A percentile compares a stretch with the other conserved stretches of the same genome.
These are phyloP conservation scores for Anarhynchus alexandrinus DNA, from an alignment of 2,113 vertebrate species.

Conservation along the genomic window DNA sequence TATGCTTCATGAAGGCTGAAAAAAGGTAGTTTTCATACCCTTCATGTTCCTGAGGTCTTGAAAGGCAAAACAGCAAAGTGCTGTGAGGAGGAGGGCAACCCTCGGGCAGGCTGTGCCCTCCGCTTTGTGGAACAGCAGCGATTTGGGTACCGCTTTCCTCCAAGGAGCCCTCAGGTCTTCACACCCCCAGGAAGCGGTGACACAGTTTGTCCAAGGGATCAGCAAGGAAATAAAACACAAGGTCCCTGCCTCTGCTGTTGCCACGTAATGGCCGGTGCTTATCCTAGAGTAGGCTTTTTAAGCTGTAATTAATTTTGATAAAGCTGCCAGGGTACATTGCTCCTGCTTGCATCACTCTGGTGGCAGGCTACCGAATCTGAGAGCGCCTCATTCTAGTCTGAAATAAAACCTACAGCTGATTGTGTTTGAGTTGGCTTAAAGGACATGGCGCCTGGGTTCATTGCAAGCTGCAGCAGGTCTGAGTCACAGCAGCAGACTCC, in stretches of 20 bases:
- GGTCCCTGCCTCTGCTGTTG: neutral
- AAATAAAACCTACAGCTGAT: neutral
- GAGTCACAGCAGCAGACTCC: neutral
- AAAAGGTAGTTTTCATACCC: neutral
- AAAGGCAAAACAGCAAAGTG: neutral
- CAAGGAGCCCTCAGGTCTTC: neutral
- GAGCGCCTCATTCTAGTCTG: neutral
- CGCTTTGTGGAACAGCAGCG: neutral
- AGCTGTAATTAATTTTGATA: neutral
- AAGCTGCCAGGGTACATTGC: neutral
- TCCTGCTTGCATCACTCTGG: neutral
- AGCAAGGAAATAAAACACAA: neutral
- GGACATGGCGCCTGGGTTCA: rapidly evolving
- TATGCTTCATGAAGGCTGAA: neutral
- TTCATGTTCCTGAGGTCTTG: neutral
- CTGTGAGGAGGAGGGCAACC: neutral
- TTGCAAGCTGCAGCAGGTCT: neutral
- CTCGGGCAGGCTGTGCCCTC: neutral
- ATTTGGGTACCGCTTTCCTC: neutral
- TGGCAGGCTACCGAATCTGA: neutral
- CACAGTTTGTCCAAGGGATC: neutral
- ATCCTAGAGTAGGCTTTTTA: neutral
- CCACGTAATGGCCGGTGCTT: neutral
- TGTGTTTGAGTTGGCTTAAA: neutral
- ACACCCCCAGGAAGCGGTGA: neutral